Conservation (phyloP, 1,140 invertebrate species). For the Drosophila chauvacae region DNA sequence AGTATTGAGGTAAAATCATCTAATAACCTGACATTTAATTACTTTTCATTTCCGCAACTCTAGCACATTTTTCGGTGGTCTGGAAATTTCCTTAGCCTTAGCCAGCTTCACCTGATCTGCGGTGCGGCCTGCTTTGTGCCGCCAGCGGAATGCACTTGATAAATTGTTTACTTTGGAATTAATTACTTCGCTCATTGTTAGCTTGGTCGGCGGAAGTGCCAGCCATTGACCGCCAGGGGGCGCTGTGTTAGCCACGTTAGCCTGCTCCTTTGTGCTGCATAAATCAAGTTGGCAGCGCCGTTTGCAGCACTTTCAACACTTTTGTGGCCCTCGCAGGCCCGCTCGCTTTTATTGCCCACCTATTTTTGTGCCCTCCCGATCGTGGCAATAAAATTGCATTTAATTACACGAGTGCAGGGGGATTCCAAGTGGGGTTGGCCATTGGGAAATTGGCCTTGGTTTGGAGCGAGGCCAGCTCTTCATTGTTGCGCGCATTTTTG, state of each 20-base stretch:
- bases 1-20: too few relatives aligned
- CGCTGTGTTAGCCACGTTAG: slow-evolving; percentile 34
- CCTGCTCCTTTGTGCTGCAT: slow-evolving; percentile 48
- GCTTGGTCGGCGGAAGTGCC: slow-evolving; percentile 61
- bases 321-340: slow-evolving; percentile 43
- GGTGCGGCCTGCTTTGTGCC: neutral
- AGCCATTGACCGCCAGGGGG: slow-evolving; percentile 42
- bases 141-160: slow-evolving; percentile 60
- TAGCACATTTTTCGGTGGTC: neutral
- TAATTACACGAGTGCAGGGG: slow-evolving; percentile 64
- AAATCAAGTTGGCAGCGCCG: slow-evolving; percentile 77
- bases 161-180: slow-evolving; percentile 82
- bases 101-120: neutral
- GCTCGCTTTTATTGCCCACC: slow-evolving; percentile 51
- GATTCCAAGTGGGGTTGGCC: slow-evolving; percentile 16
- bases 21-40: neutral
- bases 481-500: slow-evolving; percentile 79
- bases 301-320: slow-evolving; percentile 66
- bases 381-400: slow-evolving; percentile 81
- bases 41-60: neutral
- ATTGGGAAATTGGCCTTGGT: slow-evolving; percentile 54
- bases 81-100: neutral
- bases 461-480: slow-evolving; percentile 51
- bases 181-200: slow-evolving; percentile 77
- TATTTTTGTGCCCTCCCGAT: slow-evolving; percentile 56